These are phyloP conservation scores for Bombycilla garrulus DNA, from an alignment of 2,113 vertebrate species.

Conservation along the genomic window DNA sequence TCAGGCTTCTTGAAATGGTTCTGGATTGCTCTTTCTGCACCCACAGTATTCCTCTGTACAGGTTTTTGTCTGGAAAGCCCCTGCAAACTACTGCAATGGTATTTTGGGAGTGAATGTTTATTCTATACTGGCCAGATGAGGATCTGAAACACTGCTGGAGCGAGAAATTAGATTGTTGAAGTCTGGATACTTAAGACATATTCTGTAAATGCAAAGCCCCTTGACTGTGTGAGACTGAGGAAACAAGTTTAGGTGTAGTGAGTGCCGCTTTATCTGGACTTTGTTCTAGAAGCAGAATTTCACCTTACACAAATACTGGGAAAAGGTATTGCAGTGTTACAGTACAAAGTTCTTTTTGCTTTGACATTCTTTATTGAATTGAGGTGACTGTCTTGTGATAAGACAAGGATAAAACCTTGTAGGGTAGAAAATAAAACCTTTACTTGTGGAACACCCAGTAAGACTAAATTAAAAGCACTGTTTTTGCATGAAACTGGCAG, in stretches of 20 bases:
- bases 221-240: not conserved
- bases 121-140: not conserved
- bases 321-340: slow-evolving; percentile 6
- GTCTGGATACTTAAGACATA: not conserved
- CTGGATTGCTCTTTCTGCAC: not conserved
- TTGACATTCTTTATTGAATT: not conserved
- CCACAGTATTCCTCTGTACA: not conserved
- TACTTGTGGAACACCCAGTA: not conserved
- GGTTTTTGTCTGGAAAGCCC: not conserved
- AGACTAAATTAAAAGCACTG: not conserved
- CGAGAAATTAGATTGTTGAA: not conserved
- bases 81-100: not conserved
- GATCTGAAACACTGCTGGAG: not conserved
- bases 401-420: not conserved
- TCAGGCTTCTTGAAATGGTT: not conserved
- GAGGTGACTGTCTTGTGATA: not conserved
- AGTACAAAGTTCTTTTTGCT: slow-evolving; percentile 57
- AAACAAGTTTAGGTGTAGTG: not conserved
- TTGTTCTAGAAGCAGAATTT: slow-evolving; percentile 44
- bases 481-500: not conserved
- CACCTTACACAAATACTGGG: slow-evolving; percentile 40
- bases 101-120: not conserved
- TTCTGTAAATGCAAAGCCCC: not conserved
- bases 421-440: not conserved
- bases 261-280: slow-evolving; percentile 17